Percentiles rank a stretch among this genome's conserved stretches.
Conservation (phyloP, 2,113 vertebrate species). For the Datnioides undecimradiatus region DNA sequence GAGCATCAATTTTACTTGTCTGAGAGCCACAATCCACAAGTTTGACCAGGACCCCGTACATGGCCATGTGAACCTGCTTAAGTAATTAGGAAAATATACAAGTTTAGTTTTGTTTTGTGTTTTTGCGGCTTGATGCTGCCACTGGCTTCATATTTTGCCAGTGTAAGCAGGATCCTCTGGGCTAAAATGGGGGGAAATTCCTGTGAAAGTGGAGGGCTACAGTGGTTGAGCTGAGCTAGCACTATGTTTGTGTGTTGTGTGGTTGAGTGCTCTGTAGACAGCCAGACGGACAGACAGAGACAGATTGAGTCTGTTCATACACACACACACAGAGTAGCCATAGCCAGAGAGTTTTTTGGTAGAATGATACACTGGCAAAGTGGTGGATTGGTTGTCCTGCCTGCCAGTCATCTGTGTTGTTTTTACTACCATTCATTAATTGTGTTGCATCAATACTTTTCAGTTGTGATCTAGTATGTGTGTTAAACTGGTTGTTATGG, state of each 20-base stretch:
- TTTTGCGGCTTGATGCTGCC: slow-evolving; percentile 47
- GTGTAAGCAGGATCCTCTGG: slow-evolving; percentile 68
- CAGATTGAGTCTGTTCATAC: slow-evolving; percentile 25
- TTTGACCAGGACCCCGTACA: slow-evolving; percentile 13
- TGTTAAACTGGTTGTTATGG: not conserved
- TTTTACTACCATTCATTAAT: not conserved
- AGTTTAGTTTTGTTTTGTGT: slow-evolving; percentile 60
- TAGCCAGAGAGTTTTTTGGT: slow-evolving; percentile 11
- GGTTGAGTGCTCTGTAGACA: slow-evolving; percentile 64
- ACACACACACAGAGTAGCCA: slow-evolving; percentile 3
- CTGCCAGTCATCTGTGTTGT: not conserved
- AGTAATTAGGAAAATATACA: slow-evolving; percentile 66
- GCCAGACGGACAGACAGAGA: slow-evolving; percentile 49
- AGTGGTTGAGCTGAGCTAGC: slow-evolving; percentile 77
- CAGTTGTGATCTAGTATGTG: not conserved
- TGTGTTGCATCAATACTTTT: not conserved
- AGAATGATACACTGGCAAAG: not conserved
- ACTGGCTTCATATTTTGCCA: slow-evolving; percentile 67
- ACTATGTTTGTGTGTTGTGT: slow-evolving; percentile 75
- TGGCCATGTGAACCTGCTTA: slow-evolving; percentile 48
- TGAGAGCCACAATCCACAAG: slow-evolving; percentile 2
- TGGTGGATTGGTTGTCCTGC: not conserved
- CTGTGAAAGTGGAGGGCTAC: slow-evolving; percentile 68
- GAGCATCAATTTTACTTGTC: slow-evolving; percentile 6
- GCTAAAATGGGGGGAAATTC: slow-evolving; percentile 63